Conservation (phyloP, 2,797 vertebrate genomes). For the Sebastes matsubarae region DNA sequence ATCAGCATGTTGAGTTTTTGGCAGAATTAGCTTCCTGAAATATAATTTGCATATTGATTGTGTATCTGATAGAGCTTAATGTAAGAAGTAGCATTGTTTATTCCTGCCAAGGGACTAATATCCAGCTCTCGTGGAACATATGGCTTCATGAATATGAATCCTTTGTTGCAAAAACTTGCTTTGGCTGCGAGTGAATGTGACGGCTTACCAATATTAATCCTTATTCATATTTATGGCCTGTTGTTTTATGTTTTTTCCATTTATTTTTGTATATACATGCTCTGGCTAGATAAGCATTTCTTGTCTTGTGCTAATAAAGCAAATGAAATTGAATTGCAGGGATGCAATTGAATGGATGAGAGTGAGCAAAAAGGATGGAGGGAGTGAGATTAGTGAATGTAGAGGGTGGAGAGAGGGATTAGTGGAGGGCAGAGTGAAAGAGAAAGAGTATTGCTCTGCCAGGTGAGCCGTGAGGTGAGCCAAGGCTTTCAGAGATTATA, state of each 20-base stretch:
- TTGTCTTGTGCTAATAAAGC: conserved; percentile 40
- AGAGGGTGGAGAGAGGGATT: conserved; percentile 59
- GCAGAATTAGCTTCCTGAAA: conserved; percentile 45
- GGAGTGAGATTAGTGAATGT: conserved; percentile 54
- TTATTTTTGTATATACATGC: conserved; percentile 63
- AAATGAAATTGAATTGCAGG: conserved; percentile 65
- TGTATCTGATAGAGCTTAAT: conserved; percentile 50
- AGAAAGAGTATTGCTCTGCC: conserved; percentile 59
- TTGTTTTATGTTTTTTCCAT: conserved; percentile 59
- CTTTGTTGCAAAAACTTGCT: conserved; percentile 46
- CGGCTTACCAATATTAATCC: conserved; percentile 62
- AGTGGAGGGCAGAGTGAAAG: conserved; percentile 54
- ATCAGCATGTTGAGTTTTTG: conserved; percentile 72
- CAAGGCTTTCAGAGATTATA: conserved; percentile 63
- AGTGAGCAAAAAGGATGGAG: conserved; percentile 19
- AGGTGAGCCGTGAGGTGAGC: conserved; percentile 68
- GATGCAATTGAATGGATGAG: conserved; percentile 51
- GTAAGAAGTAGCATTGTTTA: conserved; percentile 37
- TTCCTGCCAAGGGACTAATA: conserved; percentile 33
- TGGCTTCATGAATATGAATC: conserved; percentile 42
- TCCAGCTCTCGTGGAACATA: conserved; percentile 33
- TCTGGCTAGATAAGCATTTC: conserved; percentile 67
- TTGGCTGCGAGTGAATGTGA: conserved; percentile 47
- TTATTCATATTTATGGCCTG: conserved; percentile 65
- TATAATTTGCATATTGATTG: conserved; percentile 62